Conservation (phyloP, 2,888 invertebrate genomes). For the Cecidostiba fungosa region DNA sequence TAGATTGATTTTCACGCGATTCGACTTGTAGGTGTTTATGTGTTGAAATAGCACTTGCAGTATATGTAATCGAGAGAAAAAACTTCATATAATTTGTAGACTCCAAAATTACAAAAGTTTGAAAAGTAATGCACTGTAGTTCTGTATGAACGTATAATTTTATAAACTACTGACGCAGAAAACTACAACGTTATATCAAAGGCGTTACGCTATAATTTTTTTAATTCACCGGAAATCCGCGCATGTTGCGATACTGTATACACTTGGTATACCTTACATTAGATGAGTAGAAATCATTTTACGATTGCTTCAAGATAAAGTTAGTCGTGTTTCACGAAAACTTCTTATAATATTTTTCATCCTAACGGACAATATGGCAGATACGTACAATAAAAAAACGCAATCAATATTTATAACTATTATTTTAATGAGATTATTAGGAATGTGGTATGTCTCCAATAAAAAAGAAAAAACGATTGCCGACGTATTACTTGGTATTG, state of each 20-base stretch:
- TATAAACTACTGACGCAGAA: neutral
- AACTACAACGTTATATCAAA: neutral
- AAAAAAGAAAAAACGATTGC: constrained; percentile 65
- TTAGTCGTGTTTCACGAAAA: neutral
- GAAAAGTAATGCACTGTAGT: neutral
- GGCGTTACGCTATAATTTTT: constrained; percentile 27
- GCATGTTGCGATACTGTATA: neutral
- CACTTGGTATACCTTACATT: neutral
- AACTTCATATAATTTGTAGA: too few relatives aligned
- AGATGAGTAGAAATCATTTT: too few relatives aligned
- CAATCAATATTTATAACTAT: constrained; percentile 65
- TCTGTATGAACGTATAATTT: neutral
- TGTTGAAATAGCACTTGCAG: neutral
- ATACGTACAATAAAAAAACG: neutral
- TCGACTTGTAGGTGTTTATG: neutral
- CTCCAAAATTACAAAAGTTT: too few relatives aligned
- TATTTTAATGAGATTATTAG: constrained; percentile 68
- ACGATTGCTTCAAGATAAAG: neutral
- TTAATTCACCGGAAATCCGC: neutral
- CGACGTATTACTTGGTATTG: constrained; percentile 63
- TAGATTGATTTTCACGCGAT: neutral
- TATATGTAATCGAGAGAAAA: neutral
- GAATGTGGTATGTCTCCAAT: constrained; percentile 68
- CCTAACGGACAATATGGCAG: neutral
- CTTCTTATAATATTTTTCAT: neutral